These are phyloP conservation scores for Callaeas wilsoni DNA, from an alignment of 2,113 vertebrate species.

Conservation along the genomic window DNA sequence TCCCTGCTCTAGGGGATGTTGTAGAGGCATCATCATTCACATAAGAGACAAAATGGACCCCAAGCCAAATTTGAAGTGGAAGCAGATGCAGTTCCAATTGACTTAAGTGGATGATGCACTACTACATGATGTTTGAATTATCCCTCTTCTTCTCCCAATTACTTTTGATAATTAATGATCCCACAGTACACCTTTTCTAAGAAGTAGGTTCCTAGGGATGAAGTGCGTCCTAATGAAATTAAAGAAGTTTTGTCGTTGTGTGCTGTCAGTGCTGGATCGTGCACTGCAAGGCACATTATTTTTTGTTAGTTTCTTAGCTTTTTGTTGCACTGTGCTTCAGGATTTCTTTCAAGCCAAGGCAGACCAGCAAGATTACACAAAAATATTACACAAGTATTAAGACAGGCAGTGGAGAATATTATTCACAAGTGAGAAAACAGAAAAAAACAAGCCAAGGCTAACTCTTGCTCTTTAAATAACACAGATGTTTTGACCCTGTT, in stretches of 20 bases:
- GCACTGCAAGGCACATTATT: neutral
- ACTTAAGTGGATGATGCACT: constrained; percentile 46
- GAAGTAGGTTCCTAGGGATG: constrained; percentile 28
- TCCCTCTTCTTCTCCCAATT: constrained; percentile 22
- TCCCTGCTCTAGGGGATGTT: neutral
- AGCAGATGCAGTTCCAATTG: constrained; percentile 60
- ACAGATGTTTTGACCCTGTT: neutral
- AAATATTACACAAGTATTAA: neutral
- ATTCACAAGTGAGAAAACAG: neutral
- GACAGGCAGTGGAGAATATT: neutral
- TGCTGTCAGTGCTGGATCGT: neutral
- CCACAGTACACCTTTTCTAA: constrained; percentile 33
- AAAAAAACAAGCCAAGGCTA: neutral
- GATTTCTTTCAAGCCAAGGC: neutral
- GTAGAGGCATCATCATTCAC: neutral
- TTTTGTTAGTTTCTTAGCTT: neutral
- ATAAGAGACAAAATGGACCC: constrained; percentile 31
- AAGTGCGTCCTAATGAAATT: constrained; percentile 3
- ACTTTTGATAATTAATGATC: constrained; percentile 58
- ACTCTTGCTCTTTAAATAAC: neutral
- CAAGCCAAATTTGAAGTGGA: constrained; percentile 51
- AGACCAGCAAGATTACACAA: neutral
- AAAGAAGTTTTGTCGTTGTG: neutral
- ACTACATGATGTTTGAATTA: constrained; percentile 37
- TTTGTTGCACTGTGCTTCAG: neutral